A percentile compares a stretch with the other conserved stretches of the same genome.
These are phyloP conservation scores for Pteronura brasiliensis DNA, from an alignment of 2,113 vertebrate genomes.

Conservation along the genomic window DNA sequence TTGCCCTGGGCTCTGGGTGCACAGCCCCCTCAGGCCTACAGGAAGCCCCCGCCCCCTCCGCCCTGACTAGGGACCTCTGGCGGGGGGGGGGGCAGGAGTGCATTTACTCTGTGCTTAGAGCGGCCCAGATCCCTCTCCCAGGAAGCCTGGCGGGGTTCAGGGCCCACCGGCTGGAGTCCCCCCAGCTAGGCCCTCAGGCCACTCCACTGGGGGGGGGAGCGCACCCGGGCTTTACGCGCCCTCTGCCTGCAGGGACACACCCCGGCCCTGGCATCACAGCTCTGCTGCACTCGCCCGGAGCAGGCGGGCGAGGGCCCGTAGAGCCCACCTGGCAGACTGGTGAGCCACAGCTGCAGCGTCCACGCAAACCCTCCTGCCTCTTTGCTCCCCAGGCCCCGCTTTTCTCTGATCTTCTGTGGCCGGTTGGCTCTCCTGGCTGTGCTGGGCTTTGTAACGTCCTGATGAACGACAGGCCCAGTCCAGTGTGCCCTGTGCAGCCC, in stretches of 20 bases:
- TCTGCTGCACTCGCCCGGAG: rapidly evolving
- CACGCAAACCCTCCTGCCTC: rapidly evolving
- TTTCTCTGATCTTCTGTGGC: background rate
- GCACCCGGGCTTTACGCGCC: rapidly evolving
- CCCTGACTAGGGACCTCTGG: background rate
- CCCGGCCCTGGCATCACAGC: rapidly evolving
- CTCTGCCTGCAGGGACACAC: background rate
- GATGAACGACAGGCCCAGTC: background rate
- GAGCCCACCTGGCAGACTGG: background rate
- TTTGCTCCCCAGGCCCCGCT: background rate
- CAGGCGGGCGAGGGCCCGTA: rapidly evolving
- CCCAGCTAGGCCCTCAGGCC: background rate
- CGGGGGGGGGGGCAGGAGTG: background rate
- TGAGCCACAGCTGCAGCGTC: background rate
- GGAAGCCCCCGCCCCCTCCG: background rate
- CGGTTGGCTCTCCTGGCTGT: background rate
- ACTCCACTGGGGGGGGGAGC: too few relatives aligned
- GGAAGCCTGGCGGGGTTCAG: background rate
- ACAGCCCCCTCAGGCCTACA: rapidly evolving
- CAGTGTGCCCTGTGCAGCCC: background rate
- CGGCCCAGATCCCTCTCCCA: background rate
- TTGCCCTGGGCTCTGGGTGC: background rate
- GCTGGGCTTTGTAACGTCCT: background rate
- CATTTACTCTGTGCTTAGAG: background rate
- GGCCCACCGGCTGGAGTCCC: rapidly evolving